These are phyloP conservation scores for Cheilosia urbana DNA, from an alignment of 2,888 invertebrate genomes.

Conservation along the genomic window DNA sequence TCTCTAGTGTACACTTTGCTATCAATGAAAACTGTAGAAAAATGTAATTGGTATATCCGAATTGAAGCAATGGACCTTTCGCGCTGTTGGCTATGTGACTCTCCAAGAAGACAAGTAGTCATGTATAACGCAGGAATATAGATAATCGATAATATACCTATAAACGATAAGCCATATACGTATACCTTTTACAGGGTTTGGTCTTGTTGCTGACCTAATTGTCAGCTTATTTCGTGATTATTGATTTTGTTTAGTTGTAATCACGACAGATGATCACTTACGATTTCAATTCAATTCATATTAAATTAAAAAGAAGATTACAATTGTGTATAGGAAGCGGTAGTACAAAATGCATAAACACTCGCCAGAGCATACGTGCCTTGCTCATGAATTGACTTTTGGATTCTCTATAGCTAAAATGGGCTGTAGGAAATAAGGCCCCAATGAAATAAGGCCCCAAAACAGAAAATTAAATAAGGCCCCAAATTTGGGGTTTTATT, in stretches of 20 bases:
- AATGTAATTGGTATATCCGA: no score
- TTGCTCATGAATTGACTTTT: not conserved
- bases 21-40: no score
- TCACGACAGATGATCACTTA: slow-evolving; percentile 29
- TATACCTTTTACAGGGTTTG: not conserved
- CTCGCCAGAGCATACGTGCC: not conserved
- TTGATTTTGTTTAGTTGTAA: slow-evolving; percentile 42
- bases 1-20: no score
- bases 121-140: no score
- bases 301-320: slow-evolving; percentile 41
- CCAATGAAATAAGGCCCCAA: no score
- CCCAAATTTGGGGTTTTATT: no score
- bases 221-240: slow-evolving; percentile 64
- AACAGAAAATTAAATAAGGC: no score
- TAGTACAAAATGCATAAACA: slow-evolving; percentile 17
- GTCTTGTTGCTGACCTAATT: slow-evolving; percentile 48
- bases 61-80: no score
- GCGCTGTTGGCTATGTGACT: no score
- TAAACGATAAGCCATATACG: slow-evolving; percentile 10
- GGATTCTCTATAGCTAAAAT: not conserved
- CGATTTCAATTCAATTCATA: slow-evolving; percentile 59
- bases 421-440: no score
- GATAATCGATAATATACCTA: no score
- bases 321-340: not conserved
- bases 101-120: slow-evolving; percentile 12